Conservation (phyloP, 2,888 invertebrate species). For the Harpalus rubripes region DNA sequence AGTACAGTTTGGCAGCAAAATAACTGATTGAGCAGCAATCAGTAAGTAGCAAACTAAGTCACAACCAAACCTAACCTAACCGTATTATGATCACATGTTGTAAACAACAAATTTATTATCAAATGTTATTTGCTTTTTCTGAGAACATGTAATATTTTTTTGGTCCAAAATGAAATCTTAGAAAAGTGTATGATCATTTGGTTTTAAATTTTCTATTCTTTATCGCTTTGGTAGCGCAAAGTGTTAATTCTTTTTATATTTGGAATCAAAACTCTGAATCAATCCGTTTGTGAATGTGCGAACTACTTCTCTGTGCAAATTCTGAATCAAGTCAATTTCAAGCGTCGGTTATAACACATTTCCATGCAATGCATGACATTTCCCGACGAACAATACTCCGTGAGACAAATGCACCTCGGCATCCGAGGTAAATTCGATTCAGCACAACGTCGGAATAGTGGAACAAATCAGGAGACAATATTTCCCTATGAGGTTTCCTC, state of each 20-base stretch:
- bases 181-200: background rate
- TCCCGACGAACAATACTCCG: conserved; percentile 32
- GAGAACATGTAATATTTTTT: too few species aligned
- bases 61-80: too few species aligned
- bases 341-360: conserved; percentile 29
- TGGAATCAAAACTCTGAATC: background rate
- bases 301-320: background rate
- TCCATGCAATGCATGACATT: conserved; percentile 27
- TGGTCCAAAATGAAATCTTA: background rate
- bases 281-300: background rate
- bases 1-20: too few species aligned
- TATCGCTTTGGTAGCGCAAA: background rate
- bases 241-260: background rate
- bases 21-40: too few species aligned
- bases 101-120: too few species aligned
- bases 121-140: too few species aligned
- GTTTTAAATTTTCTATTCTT: background rate
- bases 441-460: conserved; percentile 10
- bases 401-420: conserved; percentile 13
- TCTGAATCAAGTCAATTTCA: conserved; percentile 18
- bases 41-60: too few species aligned
- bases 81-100: too few species aligned
- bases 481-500: background rate
- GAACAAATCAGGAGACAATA: conserved; percentile 36
- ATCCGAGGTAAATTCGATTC: conserved; percentile 22